Evolutionary conservation across 2,797 vertebrate species (phyloP).

Genomic region (Crocodylus rhombifer): DNA sequence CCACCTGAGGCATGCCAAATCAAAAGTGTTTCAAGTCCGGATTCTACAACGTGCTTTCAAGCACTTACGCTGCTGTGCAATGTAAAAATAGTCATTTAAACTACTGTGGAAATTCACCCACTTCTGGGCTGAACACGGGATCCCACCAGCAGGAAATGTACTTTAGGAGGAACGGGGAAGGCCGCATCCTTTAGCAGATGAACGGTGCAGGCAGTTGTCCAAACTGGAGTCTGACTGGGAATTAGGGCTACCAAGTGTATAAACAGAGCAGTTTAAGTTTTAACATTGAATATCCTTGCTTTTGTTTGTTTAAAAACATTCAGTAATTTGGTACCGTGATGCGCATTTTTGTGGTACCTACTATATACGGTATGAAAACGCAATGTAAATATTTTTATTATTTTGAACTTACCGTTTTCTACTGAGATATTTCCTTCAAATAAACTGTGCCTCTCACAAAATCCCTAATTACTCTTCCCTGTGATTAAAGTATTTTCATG

Average conservation of each 20-base stretch:
- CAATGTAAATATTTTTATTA: conserved; percentile 63
- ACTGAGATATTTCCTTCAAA: conserved; percentile 49
- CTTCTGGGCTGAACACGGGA: conserved; percentile 28
- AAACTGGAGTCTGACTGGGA: not conserved
- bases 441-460: conserved; percentile 20
- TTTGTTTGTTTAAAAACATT: not conserved
- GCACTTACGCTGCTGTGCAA: not conserved
- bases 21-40: rapidly evolving
- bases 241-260: not conserved
- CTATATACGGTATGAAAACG: not conserved
- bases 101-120: conserved; percentile 12
- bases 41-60: rapidly evolving
- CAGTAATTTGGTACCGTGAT: not conserved
- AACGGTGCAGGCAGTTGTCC: rapidly evolving
- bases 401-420: conserved; percentile 67
- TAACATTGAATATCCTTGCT: not conserved
- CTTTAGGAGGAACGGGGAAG: not conserved
- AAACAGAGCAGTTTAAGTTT: not conserved
- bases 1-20: not conserved
- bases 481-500: not conserved
- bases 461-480: conserved; percentile 51
- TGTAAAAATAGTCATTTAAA: conserved; percentile 4
- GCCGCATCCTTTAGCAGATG: not conserved
- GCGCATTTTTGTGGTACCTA: not conserved
- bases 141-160: not conserved